Evolutionary conservation across 2,113 vertebrate genomes (phyloP).

Genomic region (Empidonax traillii): DNA sequence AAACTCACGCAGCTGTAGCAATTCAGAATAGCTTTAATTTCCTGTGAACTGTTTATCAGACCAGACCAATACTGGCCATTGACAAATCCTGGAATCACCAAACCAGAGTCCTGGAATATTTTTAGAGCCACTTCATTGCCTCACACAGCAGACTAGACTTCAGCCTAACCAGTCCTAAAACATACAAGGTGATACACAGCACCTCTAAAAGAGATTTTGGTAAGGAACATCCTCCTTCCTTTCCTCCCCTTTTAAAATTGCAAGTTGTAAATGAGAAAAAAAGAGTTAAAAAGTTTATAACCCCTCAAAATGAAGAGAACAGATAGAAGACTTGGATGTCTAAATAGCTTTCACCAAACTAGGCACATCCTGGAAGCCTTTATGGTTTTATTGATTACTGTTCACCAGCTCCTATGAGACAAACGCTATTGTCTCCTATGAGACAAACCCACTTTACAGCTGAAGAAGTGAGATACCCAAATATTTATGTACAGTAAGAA

Average conservation of each 20-base stretch:
- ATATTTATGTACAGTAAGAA: neutral
- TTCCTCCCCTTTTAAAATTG: neutral
- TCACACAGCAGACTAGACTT: neutral
- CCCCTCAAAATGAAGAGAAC: neutral
- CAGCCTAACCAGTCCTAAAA: neutral
- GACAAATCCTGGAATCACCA: neutral
- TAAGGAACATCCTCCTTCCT: fast-evolving
- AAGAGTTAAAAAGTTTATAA: neutral
- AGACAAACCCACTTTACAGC: neutral
- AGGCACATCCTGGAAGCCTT: neutral
- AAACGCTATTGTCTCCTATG: neutral
- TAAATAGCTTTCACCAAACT: neutral
- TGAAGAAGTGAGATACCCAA: neutral
- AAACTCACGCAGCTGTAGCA: neutral
- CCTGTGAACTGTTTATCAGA: neutral
- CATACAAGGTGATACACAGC: neutral
- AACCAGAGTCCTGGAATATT: neutral
- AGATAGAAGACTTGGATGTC: neutral
- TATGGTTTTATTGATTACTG: neutral
- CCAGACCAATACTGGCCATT: neutral
- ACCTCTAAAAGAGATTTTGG: neutral
- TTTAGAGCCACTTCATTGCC: neutral
- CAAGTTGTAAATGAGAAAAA: neutral
- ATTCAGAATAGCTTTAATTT: neutral
- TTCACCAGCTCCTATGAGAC: neutral